A percentile compares a stretch with the other conserved stretches of the same genome.
phyloP scores from a whole-genome alignment of 2,113 vertebrate genomes.

The Sclerurus mexicanus region DNA sequence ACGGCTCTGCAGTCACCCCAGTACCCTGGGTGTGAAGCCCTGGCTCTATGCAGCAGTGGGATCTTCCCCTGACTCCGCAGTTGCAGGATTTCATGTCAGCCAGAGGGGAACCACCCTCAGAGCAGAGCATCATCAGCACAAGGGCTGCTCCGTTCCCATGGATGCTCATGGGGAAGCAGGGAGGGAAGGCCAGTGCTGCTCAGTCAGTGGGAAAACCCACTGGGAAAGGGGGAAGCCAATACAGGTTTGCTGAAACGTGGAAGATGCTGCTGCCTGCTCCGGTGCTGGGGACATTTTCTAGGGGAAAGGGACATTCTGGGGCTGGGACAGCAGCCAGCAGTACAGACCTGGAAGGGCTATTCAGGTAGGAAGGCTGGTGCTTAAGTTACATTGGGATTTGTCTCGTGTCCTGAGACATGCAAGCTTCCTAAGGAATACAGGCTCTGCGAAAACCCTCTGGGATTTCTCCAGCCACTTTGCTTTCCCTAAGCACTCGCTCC shows the following conservation, averaged over 20 bases:
- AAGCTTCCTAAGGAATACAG: neutral
- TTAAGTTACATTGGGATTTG: neutral
- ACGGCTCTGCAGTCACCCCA: neutral
- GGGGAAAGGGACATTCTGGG: neutral
- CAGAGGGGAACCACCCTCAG: neutral
- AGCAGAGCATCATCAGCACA: neutral
- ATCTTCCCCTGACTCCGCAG: neutral
- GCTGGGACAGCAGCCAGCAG: neutral
- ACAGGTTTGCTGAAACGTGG: accelerated
- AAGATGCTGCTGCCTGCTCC: neutral
- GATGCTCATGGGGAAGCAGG: accelerated
- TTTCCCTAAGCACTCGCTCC: neutral
- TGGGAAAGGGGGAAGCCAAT: neutral
- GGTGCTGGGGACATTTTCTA: neutral
- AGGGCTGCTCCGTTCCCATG: neutral
- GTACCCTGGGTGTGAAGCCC: neutral
- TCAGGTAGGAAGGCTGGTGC: neutral
- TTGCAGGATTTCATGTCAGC: neutral
- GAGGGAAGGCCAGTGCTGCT: neutral
- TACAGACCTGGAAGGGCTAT: neutral
- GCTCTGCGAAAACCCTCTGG: neutral
- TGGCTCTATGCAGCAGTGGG: neutral
- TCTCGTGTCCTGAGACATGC: neutral
- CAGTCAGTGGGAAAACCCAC: accelerated
- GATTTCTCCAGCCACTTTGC: neutral